These are phyloP conservation scores for Dasyornis broadbenti DNA, from an alignment of 2,113 vertebrate species.

Conservation along the genomic window DNA sequence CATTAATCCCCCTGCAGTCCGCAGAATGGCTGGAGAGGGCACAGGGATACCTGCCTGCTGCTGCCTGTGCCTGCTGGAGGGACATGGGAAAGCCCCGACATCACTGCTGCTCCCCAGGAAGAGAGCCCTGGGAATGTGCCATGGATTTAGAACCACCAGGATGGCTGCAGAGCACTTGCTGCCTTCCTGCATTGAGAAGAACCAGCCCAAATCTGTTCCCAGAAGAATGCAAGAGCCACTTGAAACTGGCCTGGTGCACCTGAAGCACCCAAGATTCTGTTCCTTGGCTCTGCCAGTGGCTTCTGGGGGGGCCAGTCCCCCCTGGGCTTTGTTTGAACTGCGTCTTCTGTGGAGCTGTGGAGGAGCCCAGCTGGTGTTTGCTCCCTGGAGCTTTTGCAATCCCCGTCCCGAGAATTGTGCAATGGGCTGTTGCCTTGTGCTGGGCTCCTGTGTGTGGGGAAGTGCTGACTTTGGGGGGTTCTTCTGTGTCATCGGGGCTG, in stretches of 20 bases:
- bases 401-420: background rate
- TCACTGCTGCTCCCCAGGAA: accelerated
- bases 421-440: background rate
- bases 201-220: background rate
- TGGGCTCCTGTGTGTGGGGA: background rate
- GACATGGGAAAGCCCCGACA: accelerated
- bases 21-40: background rate
- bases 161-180: background rate
- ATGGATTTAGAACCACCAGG: accelerated
- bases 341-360: accelerated
- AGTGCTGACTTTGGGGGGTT: background rate
- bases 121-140: background rate
- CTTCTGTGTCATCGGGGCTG: background rate
- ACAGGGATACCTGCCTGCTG: accelerated
- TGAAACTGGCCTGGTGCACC: background rate
- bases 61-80: background rate
- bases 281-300: background rate
- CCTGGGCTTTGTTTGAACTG: background rate
- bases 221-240: background rate
- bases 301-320: too few species aligned
- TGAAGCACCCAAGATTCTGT: background rate
- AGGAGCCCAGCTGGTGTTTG: background rate
- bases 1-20: accelerated
- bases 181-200: background rate
- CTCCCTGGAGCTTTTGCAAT: background rate